Evolutionary conservation across 2,113 vertebrate species (phyloP), one percentile per base, ranked within the genome.

Genomic region (Cololabis saira): DNA sequence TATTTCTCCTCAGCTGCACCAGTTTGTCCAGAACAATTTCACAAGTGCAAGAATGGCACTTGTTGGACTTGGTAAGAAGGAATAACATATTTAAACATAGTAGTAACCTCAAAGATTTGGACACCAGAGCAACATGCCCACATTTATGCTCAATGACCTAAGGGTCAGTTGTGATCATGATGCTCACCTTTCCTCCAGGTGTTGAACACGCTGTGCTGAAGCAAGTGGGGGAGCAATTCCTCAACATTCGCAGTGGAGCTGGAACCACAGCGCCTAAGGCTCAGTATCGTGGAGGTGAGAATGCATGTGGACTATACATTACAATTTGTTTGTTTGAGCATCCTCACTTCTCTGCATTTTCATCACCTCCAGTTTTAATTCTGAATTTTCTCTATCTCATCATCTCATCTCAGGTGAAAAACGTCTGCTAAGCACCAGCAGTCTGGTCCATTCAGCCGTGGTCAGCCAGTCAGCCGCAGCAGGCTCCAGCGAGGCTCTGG

Each of bases 41-140:
- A 99, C 96, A 59, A 98, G 96, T 71, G 84, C 93, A 12, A 93
- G 97, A 83, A 99, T 98, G 95, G 96, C 97, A 68, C 94, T 99
- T 27, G 91, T 99, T 71, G 97, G 97, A 82, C 88, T 98, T 61
- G 97, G 98, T 99, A 93, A 71, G 92, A 88, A 50, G 91, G 86
- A 49, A 64, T n/a, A n/a, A 27, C 67, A 10, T 16, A 19, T 10
- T 54, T 22, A 24, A 24, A 58, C 13, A 43, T 0, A 27, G 22
- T 47, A 15, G 2, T 19, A 5, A 48, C 8, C 37, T 12, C 30
- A 8, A 4, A 8, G 30, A 30, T 30, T 4, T 30, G 30, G 33
- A 37, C 33, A 37, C 33, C 33, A 37, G 10, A 37, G 33, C 33
- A 37, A 11, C 33, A 37, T 11, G 33, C 33, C 16, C n/a, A 9